Base-by-base conservation (phyloP, 2,888 invertebrate genomes). In the Tetramorium bicarinatum region DNA sequence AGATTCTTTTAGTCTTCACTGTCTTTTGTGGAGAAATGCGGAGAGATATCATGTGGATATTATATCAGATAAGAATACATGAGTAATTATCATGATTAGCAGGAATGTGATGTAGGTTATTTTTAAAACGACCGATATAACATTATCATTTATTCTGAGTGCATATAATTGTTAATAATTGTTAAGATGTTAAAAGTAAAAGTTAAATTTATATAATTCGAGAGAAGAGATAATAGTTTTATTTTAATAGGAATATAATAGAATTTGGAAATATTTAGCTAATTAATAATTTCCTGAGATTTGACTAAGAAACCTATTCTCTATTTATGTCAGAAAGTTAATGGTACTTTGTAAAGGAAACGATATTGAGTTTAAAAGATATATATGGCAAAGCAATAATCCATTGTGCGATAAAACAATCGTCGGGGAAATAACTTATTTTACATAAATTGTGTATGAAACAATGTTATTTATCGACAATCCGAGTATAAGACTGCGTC, bases 1-100 rank as follows among this genome's bases (percentile, higher is more conserved):
- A 77, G 64, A 77, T 84, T 87, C 84, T 87, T 83, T 85, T 84
- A 86, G 82, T 83, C 88, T 84, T 86, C 61, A 38, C 34, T 21
- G 71, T 44, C 67, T 41, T 76, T 80, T 54, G 18, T n/a, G 25
- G 41, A 71, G 44, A 29, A 47, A 79, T 56, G n/a, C 2, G 18
- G 13, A 44, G 25, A 72, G 59, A 59, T 44, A 34, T 71, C 29
- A 34, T 15, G 29, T 15, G 3, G 56, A 59, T 72, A 25, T 79
- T 56, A 69, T 21, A 56, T 44, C n/a, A 44, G 71, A 79, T 56
- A 34, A 56, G 44, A 71, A 18, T 34, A 71, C n/a, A n/a, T n/a
- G 34, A 41, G 18, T 34, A 59, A 79, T 79, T 79, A 79, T 72
- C 41, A 47, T 67, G 41, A 59, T 71, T 79, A 71, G 4, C 25